Evolutionary conservation across 92 coral and sea anemone species (phyloP).

Genomic region (Parazoanthus swiftii): DNA sequence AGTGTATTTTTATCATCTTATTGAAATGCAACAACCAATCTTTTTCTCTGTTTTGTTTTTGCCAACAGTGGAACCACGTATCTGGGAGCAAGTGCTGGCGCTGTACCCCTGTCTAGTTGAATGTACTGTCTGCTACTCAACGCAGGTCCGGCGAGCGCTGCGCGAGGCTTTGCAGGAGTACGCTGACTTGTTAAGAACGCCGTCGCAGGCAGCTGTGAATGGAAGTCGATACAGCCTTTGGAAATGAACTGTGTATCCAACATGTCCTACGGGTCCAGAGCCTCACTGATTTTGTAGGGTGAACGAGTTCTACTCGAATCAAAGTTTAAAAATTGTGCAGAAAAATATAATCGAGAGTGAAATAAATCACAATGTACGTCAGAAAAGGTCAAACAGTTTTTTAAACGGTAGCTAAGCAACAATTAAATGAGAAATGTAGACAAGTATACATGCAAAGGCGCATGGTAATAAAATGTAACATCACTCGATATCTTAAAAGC

Average conservation of each 20-base stretch:
- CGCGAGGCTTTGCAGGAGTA: constrained; percentile 90
- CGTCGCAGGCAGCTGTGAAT: constrained; percentile 46
- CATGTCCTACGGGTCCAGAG: no score
- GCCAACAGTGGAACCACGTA: constrained; percentile 78
- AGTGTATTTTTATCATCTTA: no score
- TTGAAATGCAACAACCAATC: no score
- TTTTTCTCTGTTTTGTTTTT: background rate
- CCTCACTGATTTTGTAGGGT: background rate
- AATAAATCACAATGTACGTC: background rate
- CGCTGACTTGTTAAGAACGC: constrained; percentile 75
- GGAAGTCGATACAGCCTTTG: constrained; percentile 32
- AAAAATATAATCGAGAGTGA: background rate
- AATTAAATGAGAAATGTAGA: no score
- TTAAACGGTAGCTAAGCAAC: background rate
- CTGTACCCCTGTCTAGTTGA: constrained; percentile 95
- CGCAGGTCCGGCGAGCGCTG: constrained; percentile 93
- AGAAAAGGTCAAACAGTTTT: background rate
- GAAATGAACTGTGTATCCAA: background rate
- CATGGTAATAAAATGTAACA: background rate
- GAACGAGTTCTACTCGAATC: background rate
- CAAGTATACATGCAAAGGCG: background rate
- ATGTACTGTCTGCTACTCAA: constrained; percentile 91
- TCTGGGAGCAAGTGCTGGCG: constrained; percentile 94
- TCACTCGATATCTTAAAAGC: background rate
- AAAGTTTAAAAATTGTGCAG: constrained; percentile 4